Conservation (phyloP, 1,140 invertebrate species). For the Plectrocnemia conspersa region DNA sequence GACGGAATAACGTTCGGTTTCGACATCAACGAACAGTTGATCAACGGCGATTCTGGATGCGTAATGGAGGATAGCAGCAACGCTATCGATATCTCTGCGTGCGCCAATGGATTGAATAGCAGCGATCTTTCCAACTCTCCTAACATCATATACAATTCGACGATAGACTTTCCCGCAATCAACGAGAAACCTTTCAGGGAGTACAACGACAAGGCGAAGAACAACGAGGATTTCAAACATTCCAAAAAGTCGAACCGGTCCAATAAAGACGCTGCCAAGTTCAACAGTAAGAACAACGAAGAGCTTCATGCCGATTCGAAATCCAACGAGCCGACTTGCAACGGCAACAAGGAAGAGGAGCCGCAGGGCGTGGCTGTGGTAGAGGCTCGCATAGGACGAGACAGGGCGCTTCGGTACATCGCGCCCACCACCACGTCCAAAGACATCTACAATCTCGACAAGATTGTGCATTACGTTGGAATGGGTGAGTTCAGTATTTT, state of each 20-base stretch:
- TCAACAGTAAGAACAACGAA: slow-evolving; percentile 3
- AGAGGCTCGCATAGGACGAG: slow-evolving; percentile 13
- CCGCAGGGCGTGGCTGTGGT: not conserved
- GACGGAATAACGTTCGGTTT: slow-evolving; percentile 62
- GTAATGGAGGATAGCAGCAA: not conserved
- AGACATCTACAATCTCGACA: slow-evolving; percentile 52
- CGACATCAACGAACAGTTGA: slow-evolving; percentile 62
- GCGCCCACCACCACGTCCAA: slow-evolving; percentile 24
- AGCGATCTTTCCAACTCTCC: slow-evolving; percentile 31
- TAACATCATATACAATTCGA: slow-evolving; percentile 26
- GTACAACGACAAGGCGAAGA: slow-evolving; percentile 11
- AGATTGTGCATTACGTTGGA: slow-evolving; percentile 61
- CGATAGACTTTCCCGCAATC: slow-evolving; percentile 31
- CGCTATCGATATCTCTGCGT: not conserved
- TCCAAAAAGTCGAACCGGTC: slow-evolving; percentile 17
- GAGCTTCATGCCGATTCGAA: not conserved
- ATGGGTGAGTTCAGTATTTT: slow-evolving; percentile 51
- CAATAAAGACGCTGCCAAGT: slow-evolving; percentile 10
- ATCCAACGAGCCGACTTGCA: not conserved
- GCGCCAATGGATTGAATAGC: slow-evolving; percentile 33
- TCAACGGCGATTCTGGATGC: slow-evolving; percentile 39
- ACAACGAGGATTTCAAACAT: slow-evolving; percentile 17
- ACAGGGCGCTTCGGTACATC: slow-evolving; percentile 23
- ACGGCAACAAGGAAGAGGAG: not conserved
- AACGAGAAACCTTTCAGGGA: slow-evolving; percentile 24